These are phyloP conservation scores for Agrochola macilenta DNA, from an alignment of 2,888 invertebrate species.

Conservation along the genomic window DNA sequence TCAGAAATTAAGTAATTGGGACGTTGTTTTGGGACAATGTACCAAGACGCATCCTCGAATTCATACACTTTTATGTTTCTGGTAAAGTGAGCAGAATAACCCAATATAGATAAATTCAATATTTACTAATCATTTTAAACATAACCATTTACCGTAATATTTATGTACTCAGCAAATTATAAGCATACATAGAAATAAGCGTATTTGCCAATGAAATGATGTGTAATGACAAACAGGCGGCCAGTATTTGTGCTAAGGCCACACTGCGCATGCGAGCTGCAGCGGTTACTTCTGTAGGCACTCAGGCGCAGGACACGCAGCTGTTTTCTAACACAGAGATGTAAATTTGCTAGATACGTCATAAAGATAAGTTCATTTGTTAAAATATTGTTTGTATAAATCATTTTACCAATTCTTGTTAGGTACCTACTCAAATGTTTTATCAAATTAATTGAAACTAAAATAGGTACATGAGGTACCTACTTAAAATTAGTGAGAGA, in stretches of 20 bases:
- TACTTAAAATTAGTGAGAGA: neutral
- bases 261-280: slow-evolving; percentile 19
- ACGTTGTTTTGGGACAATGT: too few species aligned
- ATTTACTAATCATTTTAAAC: slow-evolving; percentile 1
- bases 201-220: slow-evolving; percentile 46
- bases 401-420: neutral
- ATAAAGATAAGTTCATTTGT: neutral
- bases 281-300: slow-evolving; percentile 36
- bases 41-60: neutral
- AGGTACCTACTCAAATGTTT: neutral
- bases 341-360: slow-evolving; percentile 42
- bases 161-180: slow-evolving; percentile 1
- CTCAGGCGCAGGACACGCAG: slow-evolving; percentile 48
- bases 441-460: neutral
- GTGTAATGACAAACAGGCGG: slow-evolving; percentile 56
- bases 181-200: slow-evolving; percentile 17
- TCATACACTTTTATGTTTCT: neutral
- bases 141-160: slow-evolving; percentile 13
- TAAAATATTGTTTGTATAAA: neutral
- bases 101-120: neutral
- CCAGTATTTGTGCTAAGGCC: slow-evolving; percentile 66
- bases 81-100: neutral
- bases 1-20: neutral
- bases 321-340: slow-evolving; percentile 42
- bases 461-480: neutral